Base-by-base conservation (phyloP, 2,113 vertebrate genomes). In the Leuciscus idus region DNA sequence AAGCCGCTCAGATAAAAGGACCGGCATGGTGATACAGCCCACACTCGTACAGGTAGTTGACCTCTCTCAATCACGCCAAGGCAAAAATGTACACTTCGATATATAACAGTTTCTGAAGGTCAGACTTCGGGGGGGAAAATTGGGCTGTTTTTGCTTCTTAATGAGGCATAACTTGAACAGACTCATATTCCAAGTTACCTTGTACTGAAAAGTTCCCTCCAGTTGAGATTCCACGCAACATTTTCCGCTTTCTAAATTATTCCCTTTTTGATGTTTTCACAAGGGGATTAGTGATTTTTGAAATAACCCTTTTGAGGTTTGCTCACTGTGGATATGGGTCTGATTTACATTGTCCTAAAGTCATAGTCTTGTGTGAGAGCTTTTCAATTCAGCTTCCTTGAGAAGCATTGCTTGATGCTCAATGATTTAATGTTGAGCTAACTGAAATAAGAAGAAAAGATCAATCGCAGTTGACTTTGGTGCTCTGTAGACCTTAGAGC, bases 281-380 rank as follows among this genome's bases (percentile, higher is more conserved):
- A 88, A 91, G 89, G 66, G 74, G 90, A 87, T 85, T n/a, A 78
- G 88, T 87, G 90, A 92, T 80, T 92, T 85, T 48, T 90, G 90
- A 90, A 91, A 92, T 90, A 91, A 88, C 87, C 90, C 90, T 85
- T 92, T 88, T 90, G 88, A 81, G 89, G 50, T 90, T 84, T 90
- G 84, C 90, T 46, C 75, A 85, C 52, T 39, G 33, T 77, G 48
- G 59, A 88, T 11, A 15, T 84, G 73, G 84, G 85, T 91, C 89
- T 88, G 90, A 89, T 91, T 92, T 91, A 90, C 91, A 91, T 87
- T 88, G 88, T 83, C 84, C 79, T 48, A 78, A 87, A 91, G 89
- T 86, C 84, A 89, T 92, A 87, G 90, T 91, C 91, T 92, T 90
- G 80, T 75, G 90, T 85, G 66, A 81, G 19, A 52, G 46, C 17